Evolutionary conservation across 1,140 invertebrate genomes (phyloP).

Genomic region (Plodia interpunctella): DNA sequence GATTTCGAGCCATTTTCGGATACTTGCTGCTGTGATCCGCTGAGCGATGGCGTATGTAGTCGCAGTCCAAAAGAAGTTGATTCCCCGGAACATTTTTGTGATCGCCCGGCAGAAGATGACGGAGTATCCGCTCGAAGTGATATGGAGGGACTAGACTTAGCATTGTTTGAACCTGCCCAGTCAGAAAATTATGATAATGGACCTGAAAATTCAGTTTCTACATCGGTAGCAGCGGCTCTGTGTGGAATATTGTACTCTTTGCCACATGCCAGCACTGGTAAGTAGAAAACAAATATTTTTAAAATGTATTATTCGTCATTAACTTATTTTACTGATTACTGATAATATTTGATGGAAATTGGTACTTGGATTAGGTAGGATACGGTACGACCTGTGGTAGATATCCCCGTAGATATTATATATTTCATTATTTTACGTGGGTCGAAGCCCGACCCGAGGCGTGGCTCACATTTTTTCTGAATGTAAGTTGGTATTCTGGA

Average conservation of each 20-base stretch:
- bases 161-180: slow-evolving; percentile 80
- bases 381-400: no score
- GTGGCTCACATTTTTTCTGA: background rate
- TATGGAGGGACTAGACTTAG: slow-evolving; percentile 82
- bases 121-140: slow-evolving; percentile 78
- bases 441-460: no score
- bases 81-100: slow-evolving; percentile 68
- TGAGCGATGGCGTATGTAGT: slow-evolving; percentile 69
- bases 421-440: no score
- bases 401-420: no score
- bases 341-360: no score
- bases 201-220: slow-evolving; percentile 46
- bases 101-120: slow-evolving; percentile 58
- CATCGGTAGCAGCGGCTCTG: slow-evolving; percentile 40
- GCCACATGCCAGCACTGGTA: slow-evolving; percentile 48
- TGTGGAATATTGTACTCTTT: slow-evolving; percentile 62
- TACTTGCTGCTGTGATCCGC: slow-evolving; percentile 74
- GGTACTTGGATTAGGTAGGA: no score
- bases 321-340: no score
- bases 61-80: slow-evolving; percentile 72
- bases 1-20: slow-evolving; percentile 79
- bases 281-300: slow-evolving; percentile 28
- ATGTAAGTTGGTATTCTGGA: slow-evolving; percentile 33
- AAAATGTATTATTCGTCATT: slow-evolving; percentile 22
- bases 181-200: slow-evolving; percentile 47